Conservation (phyloP, 2,888 invertebrate species). For the Schizaphis graminum region DNA sequence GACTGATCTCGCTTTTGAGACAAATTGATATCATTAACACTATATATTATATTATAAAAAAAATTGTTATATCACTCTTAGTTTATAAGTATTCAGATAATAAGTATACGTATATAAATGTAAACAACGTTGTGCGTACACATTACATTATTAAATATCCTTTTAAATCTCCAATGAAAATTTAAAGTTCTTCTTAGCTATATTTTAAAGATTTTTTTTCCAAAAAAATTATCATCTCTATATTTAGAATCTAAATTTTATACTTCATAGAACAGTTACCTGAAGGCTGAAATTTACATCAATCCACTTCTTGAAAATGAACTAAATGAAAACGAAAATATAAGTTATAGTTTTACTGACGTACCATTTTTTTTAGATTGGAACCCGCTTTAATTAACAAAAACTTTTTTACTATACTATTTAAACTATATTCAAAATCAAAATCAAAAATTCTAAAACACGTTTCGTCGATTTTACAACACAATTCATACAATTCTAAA, state of each 20-base stretch:
- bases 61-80: not conserved
- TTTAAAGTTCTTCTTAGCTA: not conserved
- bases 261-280: not conserved
- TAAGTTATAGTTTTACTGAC: not conserved
- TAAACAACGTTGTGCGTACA: not conserved
- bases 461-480: not conserved
- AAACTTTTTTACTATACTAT: not conserved
- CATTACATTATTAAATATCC: not conserved
- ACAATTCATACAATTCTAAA: not conserved
- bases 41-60: not conserved
- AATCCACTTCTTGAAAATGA: not conserved
- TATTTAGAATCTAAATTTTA: not conserved
- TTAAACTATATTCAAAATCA: not conserved
- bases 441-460: not conserved
- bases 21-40: not conserved
- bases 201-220: not conserved
- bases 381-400: not conserved
- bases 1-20: slow-evolving; percentile 68
- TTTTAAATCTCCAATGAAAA: not conserved
- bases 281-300: not conserved
- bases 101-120: not conserved
- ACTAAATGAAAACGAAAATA: not conserved
- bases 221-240: not conserved
- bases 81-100: not conserved
- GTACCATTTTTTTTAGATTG: not conserved